These are phyloP conservation scores for Anoplophora glabripennis DNA, from an alignment of 1,140 invertebrate species.

Conservation along the genomic window DNA sequence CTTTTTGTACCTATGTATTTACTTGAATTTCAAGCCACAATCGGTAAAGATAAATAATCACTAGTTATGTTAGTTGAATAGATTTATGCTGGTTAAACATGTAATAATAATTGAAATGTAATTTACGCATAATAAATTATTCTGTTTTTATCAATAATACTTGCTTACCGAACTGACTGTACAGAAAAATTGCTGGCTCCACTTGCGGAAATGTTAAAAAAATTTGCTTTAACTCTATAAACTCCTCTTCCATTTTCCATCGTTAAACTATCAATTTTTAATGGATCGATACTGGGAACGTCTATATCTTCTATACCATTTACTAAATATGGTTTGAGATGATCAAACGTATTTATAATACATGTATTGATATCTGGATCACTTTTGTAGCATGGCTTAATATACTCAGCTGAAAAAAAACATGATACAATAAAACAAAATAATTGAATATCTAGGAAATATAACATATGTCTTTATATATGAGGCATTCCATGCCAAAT, in stretches of 20 bases:
- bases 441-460: too few species aligned
- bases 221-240: conserved; percentile 66
- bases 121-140: too few species aligned
- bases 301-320: conserved; percentile 66
- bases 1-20: too few species aligned
- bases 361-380: conserved; percentile 67
- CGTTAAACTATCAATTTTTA: conserved; percentile 63
- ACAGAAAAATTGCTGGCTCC: conserved; percentile 73
- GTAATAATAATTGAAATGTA: too few species aligned
- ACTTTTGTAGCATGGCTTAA: conserved; percentile 63
- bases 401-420: conserved; percentile 66
- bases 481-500: too few species aligned
- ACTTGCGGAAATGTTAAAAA: conserved; percentile 67
- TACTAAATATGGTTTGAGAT: conserved; percentile 66
- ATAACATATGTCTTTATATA: too few species aligned
- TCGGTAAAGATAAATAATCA: too few species aligned
- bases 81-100: too few species aligned
- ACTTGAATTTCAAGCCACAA: too few species aligned
- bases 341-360: conserved; percentile 67
- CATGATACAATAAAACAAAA: too few species aligned
- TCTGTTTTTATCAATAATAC: too few species aligned
- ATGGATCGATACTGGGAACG: conserved; percentile 69
- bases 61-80: too few species aligned
- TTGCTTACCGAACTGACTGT: neutral
- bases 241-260: conserved; percentile 75